Evolutionary conservation across 2,888 invertebrate genomes (phyloP).

Genomic region (Drosophila hamatofila): DNA sequence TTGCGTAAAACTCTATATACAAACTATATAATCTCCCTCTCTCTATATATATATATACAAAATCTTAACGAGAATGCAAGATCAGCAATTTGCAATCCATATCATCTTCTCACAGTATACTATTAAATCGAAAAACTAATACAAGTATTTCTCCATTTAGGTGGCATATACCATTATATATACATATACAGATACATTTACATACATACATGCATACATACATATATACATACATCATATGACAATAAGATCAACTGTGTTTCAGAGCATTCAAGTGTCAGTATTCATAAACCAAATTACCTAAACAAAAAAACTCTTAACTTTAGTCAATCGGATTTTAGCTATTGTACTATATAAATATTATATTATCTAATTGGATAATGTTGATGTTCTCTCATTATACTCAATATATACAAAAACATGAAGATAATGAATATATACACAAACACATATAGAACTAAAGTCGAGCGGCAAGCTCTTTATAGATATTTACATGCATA

Average conservation of each 20-base stretch:
- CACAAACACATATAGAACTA: conserved; percentile 44
- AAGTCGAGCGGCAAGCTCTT: conserved; percentile 60
- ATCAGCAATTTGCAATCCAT: conserved; percentile 50
- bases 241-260: conserved; percentile 84
- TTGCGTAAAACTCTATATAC: conserved; percentile 58
- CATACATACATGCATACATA: conserved; percentile 67
- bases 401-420: conserved; percentile 34
- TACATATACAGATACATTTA: conserved; percentile 59
- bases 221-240: conserved; percentile 74
- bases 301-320: conserved; percentile 54
- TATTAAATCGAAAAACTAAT: conserved; percentile 4
- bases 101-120: conserved; percentile 50
- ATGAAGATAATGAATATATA: conserved; percentile 35
- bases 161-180: conserved; percentile 32
- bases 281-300: conserved; percentile 80
- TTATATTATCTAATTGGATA: conserved; percentile 59
- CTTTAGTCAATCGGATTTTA: conserved; percentile 56
- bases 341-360: conserved; percentile 56
- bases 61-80: conserved; percentile 50
- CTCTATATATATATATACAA: conserved; percentile 24
- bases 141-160: conserved; percentile 30
- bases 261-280: conserved; percentile 81
- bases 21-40: conserved; percentile 25
- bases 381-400: conserved; percentile 60
- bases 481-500: conserved; percentile 75